phyloP scores from a whole-genome alignment of 2,888 invertebrate genomes.

The Odontocerum albicorne region DNA sequence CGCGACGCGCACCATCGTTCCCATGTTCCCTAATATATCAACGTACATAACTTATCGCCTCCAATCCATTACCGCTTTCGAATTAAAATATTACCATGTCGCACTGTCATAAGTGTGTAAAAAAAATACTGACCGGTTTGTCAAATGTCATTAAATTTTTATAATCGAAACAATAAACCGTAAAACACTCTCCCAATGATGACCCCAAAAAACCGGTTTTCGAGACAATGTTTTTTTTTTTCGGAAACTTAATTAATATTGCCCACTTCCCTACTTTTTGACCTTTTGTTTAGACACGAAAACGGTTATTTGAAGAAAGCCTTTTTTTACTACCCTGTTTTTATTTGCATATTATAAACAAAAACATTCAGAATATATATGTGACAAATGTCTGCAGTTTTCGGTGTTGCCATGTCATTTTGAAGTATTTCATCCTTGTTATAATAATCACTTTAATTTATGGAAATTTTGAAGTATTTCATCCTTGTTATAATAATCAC shows the following conservation, averaged over 20 bases:
- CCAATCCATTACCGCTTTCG: constrained; percentile 2
- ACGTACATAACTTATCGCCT: constrained; percentile 1
- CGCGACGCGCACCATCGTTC: background rate
- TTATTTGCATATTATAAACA: no score
- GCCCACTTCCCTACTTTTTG: constrained; percentile 1
- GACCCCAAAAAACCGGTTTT: constrained; percentile 13
- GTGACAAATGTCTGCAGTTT: no score
- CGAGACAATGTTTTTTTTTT: background rate
- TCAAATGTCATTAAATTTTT: constrained; percentile 7
- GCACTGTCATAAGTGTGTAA: background rate
- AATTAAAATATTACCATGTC: background rate
- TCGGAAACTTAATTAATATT: constrained; percentile 8
- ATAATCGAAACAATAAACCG: constrained; percentile 8
- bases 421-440: no score
- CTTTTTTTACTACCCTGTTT: no score
- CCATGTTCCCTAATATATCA: constrained; percentile 3
- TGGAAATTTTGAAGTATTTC: no score
- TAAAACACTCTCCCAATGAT: background rate
- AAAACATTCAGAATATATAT: no score
- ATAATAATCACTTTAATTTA: no score
- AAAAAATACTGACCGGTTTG: background rate
- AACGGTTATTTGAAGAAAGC: no score
- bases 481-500: no score
- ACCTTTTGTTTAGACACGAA: background rate
- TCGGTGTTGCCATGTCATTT: no score